Base-by-base conservation (phyloP, 2,888 invertebrate species). In the Acholoe squamosa region DNA sequence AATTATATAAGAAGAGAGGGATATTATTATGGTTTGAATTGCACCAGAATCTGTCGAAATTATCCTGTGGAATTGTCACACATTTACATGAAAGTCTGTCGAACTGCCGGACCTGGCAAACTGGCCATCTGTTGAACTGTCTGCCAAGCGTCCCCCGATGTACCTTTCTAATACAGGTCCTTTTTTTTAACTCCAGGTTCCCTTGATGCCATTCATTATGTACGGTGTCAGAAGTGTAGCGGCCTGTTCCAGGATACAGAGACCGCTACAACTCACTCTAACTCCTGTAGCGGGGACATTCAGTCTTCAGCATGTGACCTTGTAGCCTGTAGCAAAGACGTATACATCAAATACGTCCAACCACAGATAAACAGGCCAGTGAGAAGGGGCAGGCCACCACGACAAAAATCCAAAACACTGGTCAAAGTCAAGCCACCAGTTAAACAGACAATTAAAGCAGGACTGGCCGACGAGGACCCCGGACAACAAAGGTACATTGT, bases 291-390 rank as follows among this genome's bases (percentile, higher is more conserved):
- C 1, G 86, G 86, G 14, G 56, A 86, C 56, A 25, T 86, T 3
- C 31, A 0, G 0, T 25, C 54, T 14, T 25, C 54, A 28, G 28
- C n/a, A 14, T 86, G 86, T 54, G 86, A 86, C 12, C 33, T 86
- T 12, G 86, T 86, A 0, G 86, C 86, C 22, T 86, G 86, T 28
- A 56, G 10, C 25, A 86, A 86, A 28, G 54, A n/a, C 10, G 22
- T 3, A 10, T 86, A 86, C 86, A 28, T 86, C 22, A 52, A 86
- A 25, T 86, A 54, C 19, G 54, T 86, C 14, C 52, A 25, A 28
- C 86, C 86, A 0, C 54, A 28, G 5, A 0, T 86, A 3, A 5
- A 0, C 84, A 0, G 16, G n/a, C 19, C n/a, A 25, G 34, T 33
- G 25, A 77, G 25, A 28, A 34, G 33, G 31, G 77, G n/a, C 33